Evolutionary conservation across 2,888 invertebrate species (phyloP).

Genomic region (Molanna angustata): DNA sequence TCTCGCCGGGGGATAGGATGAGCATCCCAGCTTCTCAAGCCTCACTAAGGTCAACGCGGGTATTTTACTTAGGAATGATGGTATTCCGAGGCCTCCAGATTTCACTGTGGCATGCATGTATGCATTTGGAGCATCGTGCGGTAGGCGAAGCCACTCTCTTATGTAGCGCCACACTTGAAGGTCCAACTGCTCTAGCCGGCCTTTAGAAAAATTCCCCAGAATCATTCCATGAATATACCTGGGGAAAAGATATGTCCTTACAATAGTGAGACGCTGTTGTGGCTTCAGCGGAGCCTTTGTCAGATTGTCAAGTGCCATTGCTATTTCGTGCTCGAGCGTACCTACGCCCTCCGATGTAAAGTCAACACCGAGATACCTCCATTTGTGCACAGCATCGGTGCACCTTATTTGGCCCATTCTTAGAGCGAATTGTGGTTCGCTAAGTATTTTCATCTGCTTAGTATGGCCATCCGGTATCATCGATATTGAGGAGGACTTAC

Average conservation of each 20-base stretch:
- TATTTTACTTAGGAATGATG: background rate
- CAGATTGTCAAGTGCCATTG: background rate
- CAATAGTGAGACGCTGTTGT: background rate
- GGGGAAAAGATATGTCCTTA: slow-evolving; percentile 2
- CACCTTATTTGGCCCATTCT: background rate
- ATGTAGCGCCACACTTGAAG: background rate
- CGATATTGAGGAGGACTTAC: background rate
- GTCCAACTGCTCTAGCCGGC: background rate
- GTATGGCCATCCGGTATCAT: background rate
- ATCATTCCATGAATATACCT: slow-evolving; percentile 1
- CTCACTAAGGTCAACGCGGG: background rate
- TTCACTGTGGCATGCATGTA: slow-evolving; percentile 8
- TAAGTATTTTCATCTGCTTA: slow-evolving; percentile 1
- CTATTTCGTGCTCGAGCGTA: background rate
- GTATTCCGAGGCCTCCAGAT: slow-evolving; percentile 9
- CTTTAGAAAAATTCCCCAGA: background rate
- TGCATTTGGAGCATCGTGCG: background rate
- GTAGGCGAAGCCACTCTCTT: background rate
- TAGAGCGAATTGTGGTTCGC: background rate
- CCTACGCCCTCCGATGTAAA: background rate
- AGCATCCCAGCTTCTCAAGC: background rate
- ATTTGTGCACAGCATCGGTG: background rate
- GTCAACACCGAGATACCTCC: slow-evolving; percentile 6
- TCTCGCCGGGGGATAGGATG: background rate
- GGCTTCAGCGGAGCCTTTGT: slow-evolving; percentile 4